A percentile compares a stretch with the other conserved stretches of the same genome.
These are phyloP conservation scores for Polypedilum pembai DNA, from an alignment of 1,140 invertebrate species.

Conservation along the genomic window DNA sequence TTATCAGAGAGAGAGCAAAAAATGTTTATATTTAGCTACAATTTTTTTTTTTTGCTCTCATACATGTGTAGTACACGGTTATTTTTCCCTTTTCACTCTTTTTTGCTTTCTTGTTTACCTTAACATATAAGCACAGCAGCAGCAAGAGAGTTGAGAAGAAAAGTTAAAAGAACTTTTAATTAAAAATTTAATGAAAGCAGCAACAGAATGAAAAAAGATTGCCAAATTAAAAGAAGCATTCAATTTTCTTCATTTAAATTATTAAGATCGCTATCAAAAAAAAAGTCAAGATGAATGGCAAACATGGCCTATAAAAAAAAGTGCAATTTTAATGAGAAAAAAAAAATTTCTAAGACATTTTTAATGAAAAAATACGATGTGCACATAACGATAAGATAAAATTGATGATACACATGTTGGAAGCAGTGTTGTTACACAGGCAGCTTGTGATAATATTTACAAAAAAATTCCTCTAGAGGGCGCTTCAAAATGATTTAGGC, in stretches of 20 bases:
- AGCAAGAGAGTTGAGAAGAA: background rate
- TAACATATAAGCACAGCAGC: background rate
- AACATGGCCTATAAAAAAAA: background rate
- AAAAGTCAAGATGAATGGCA: background rate
- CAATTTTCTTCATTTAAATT: conserved; percentile 27
- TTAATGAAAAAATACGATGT: background rate
- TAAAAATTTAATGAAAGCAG: conserved; percentile 26
- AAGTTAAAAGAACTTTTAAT: conserved; percentile 23
- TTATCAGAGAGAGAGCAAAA: too few species aligned
- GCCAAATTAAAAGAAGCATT: conserved; percentile 26
- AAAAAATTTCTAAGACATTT: background rate
- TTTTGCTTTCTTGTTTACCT: background rate
- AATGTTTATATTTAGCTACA: too few species aligned
- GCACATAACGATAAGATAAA: background rate
- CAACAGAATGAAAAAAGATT: background rate
- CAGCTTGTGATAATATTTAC: too few species aligned
- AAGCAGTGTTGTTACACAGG: too few species aligned
- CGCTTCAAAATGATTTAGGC: too few species aligned
- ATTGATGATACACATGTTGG: conserved; percentile 1
- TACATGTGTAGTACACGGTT: background rate
- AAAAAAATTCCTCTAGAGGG: too few species aligned
- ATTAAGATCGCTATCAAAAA: conserved; percentile 14
- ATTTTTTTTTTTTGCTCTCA: too few species aligned
- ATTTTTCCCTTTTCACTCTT: too few species aligned
- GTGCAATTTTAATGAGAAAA: background rate